phyloP scores from a whole-genome alignment of 2,113 vertebrate genomes.

The Laticauda laticaudata region DNA sequence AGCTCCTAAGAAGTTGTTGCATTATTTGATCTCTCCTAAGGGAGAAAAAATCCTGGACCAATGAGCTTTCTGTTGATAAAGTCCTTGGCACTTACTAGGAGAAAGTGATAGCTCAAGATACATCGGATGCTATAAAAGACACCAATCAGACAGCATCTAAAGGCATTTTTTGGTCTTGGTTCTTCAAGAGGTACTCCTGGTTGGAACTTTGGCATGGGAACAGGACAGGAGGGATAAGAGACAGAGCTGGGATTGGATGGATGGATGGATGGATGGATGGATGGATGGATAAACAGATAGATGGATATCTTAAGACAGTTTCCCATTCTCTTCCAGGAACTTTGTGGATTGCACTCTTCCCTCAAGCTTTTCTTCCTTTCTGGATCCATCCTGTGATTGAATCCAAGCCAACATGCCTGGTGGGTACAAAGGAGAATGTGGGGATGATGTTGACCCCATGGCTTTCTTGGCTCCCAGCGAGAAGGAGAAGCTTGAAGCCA shows the following conservation, averaged over 20 bases:
- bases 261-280: neutral
- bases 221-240: neutral
- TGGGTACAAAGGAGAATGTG: slow-evolving; percentile 40
- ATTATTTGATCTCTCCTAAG: slow-evolving; percentile 25
- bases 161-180: neutral
- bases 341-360: slow-evolving; percentile 20
- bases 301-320: neutral
- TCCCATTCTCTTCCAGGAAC: neutral
- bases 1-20: slow-evolving; percentile 30
- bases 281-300: neutral
- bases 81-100: accelerated
- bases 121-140: slow-evolving; percentile 17
- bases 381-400: slow-evolving; percentile 18
- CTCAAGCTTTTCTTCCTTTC: neutral
- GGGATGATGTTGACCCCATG: slow-evolving; percentile 41
- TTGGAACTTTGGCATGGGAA: neutral
- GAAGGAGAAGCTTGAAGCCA: slow-evolving; percentile 42
- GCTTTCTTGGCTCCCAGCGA: slow-evolving; percentile 38
- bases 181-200: slow-evolving; percentile 4
- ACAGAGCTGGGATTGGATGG: neutral
- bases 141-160: neutral
- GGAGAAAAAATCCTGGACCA: slow-evolving; percentile 16
- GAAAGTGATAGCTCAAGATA: neutral
- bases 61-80: accelerated
- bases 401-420: slow-evolving; percentile 27